These are phyloP conservation scores for Drosophila tristis DNA, from an alignment of 1,140 invertebrate species.

Conservation along the genomic window DNA sequence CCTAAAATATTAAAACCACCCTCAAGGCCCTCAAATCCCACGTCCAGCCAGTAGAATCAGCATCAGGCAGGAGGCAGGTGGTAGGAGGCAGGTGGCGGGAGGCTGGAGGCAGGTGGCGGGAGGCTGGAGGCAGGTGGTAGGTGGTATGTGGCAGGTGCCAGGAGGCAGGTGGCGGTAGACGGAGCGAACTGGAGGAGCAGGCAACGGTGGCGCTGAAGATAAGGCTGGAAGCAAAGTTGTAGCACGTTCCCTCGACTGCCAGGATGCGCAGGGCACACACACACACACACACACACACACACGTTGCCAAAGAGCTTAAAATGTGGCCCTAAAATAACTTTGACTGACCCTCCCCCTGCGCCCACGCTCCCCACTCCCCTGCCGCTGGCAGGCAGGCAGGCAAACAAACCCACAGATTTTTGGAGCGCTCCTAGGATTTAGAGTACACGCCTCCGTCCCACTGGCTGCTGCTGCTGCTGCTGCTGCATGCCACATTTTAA, in stretches of 20 bases:
- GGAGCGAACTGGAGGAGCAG: conserved; percentile 52
- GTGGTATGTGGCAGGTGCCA: conserved; percentile 22
- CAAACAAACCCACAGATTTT: conserved; percentile 29
- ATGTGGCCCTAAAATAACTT: conserved; percentile 82
- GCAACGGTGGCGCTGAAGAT: conserved; percentile 48
- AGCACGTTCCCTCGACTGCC: conserved; percentile 47
- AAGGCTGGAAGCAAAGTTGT: conserved; percentile 51
- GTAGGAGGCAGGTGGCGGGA: conserved; percentile 25
- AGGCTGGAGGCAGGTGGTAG: conserved; percentile 48
- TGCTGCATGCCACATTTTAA: conserved; percentile 66
- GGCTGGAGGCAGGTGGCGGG: conserved; percentile 6
- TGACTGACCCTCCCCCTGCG: conserved; percentile 60
- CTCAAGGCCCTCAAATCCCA: conserved; percentile 45
- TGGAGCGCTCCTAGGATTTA: conserved; percentile 69
- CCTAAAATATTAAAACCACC: conserved; percentile 81
- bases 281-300: conserved; percentile 14
- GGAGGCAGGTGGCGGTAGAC: conserved; percentile 3
- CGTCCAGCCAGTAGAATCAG: conserved; percentile 3
- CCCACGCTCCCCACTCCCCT: background rate
- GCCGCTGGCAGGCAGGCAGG: background rate
- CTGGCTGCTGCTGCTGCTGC: no score
- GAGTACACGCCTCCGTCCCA: conserved; percentile 29
- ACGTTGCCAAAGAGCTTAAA: conserved; percentile 81
- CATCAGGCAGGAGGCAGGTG: background rate
- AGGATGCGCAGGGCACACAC: conserved; percentile 56